phyloP scores from a whole-genome alignment of 2,888 invertebrate genomes.

The Pediacus dermestoides region DNA sequence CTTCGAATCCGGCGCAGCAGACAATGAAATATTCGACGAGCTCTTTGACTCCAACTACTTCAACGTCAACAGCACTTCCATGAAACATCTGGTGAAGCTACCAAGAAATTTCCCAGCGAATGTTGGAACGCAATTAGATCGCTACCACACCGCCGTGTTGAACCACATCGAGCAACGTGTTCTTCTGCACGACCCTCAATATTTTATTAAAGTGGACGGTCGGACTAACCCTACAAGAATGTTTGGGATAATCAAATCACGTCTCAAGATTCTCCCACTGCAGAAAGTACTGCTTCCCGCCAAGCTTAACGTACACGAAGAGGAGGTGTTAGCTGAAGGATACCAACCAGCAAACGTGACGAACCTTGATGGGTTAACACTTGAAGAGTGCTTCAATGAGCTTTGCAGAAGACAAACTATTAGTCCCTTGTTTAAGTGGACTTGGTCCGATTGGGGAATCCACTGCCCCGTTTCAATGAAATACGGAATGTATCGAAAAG shows the following conservation, averaged over 20 bases:
- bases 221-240: constrained; percentile 51
- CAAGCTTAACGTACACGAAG: constrained; percentile 30
- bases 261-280: constrained; percentile 45
- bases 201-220: constrained; percentile 59
- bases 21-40: constrained; percentile 37
- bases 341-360: constrained; percentile 12
- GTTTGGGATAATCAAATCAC: constrained; percentile 52
- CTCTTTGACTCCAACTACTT: constrained; percentile 30
- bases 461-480: constrained; percentile 62
- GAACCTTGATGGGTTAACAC: constrained; percentile 28
- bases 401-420: constrained; percentile 37
- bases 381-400: constrained; percentile 42
- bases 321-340: constrained; percentile 20
- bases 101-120: constrained; percentile 51
- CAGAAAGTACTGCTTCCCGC: constrained; percentile 43
- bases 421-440: constrained; percentile 47
- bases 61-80: constrained; percentile 24
- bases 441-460: constrained; percentile 57
- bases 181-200: constrained; percentile 54
- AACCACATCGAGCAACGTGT: constrained; percentile 54
- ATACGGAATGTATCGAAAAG: constrained; percentile 52
- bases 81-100: constrained; percentile 52
- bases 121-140: constrained; percentile 52
- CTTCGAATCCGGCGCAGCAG: constrained; percentile 25
- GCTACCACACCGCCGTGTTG: constrained; percentile 50